Base-by-base conservation (phyloP, 1,140 invertebrate species). In the Sitophilus oryzae region DNA sequence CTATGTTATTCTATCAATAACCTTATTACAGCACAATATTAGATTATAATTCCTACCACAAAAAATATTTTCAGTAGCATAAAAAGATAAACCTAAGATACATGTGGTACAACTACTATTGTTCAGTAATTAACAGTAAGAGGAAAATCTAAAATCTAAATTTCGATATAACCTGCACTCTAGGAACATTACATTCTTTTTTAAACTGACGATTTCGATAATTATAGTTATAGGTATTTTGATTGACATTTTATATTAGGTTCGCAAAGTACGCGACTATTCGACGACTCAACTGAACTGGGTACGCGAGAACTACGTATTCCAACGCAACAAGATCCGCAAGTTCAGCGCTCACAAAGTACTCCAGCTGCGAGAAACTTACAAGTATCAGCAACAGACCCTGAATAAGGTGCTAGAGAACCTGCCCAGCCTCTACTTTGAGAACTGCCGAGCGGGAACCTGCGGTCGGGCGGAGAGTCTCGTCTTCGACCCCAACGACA, bases 341-440 rank as follows among this genome's bases (percentile, higher is more conserved):
- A 96, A 96, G 71, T 97, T 96, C 74, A 93, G 91, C 71, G 84
- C 89, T 0, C 88, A 93, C 65, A 93, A 96, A 70, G 83, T 95
- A 25, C 73, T 94, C 11, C 79, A 89, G 40, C 74, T 96, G 2
- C 81, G 91, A 5, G 92, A 96, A 71, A 91, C 89, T 4, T 96
- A 93, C 78, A 96, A 96, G 73, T 91, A 93, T 64, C 91, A 94
- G 69, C 93, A 96, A 69, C 89, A 93, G 71, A 93, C 92, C 2
- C 72, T 97, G 5, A 92, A 94, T 72, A 96, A 96, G 71, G 86
- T 97, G 1, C 70, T 97, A 25, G 93, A 97, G 69, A 95, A 93
- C 67, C 76, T 97, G 60, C 93, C 93, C n/a, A 89, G 82, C 64
- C 75, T 93, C 6, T 90, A 96, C 72, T 86, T 96, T 58, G 93